Evolutionary conservation across 2,888 invertebrate species (phyloP).

Genomic region (Polydrusus pterygomalis): DNA sequence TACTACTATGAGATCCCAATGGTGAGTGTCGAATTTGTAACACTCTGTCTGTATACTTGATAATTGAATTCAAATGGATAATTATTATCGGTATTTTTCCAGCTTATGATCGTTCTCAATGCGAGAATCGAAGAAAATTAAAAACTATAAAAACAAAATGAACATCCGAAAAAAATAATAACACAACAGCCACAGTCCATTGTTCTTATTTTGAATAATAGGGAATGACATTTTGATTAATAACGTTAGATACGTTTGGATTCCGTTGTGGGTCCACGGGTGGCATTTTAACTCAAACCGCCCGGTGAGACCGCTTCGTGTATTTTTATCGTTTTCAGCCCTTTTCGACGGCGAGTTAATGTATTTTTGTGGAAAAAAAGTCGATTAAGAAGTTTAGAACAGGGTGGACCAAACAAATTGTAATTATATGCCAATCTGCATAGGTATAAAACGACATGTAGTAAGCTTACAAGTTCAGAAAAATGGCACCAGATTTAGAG

Average conservation of each 20-base stretch:
- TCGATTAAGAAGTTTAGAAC: constrained; percentile 10
- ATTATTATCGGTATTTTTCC: neutral
- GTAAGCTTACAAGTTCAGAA: too few relatives aligned
- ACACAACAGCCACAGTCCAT: constrained; percentile 57
- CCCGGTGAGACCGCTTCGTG: constrained; percentile 50
- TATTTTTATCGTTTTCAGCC: constrained; percentile 54
- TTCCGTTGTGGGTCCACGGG: constrained; percentile 67
- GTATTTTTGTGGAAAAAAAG: constrained; percentile 36
- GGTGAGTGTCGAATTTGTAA: too few relatives aligned
- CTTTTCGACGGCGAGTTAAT: constrained; percentile 38
- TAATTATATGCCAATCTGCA: neutral
- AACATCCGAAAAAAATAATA: constrained; percentile 44
- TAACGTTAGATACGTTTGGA: constrained; percentile 70
- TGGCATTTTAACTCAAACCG: constrained; percentile 60
- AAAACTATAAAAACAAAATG: constrained; percentile 42
- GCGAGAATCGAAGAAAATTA: constrained; percentile 39
- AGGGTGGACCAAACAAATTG: neutral
- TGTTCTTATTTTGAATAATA: constrained; percentile 70
- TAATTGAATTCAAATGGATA: too few relatives aligned
- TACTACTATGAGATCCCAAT: too few relatives aligned
- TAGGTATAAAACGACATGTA: too few relatives aligned
- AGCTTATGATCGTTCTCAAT: neutral
- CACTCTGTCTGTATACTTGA: too few relatives aligned
- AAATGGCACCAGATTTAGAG: too few relatives aligned
- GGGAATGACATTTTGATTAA: constrained; percentile 71